phyloP scores from a whole-genome alignment of 1,140 invertebrate species.

The Drosophila lacertosa region DNA sequence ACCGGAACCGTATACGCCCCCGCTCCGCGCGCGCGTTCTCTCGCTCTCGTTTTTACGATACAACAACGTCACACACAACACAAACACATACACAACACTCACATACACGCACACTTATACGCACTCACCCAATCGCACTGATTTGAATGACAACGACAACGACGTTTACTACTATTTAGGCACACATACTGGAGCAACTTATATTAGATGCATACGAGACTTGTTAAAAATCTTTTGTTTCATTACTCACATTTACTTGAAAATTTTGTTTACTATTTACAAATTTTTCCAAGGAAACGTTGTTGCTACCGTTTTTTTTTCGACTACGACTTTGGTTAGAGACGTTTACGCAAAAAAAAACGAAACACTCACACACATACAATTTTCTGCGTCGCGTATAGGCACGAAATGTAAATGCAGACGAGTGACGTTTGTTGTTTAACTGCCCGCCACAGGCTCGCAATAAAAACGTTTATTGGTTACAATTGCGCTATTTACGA shows the following conservation, averaged over 20 bases:
- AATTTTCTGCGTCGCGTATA: slow-evolving; percentile 31
- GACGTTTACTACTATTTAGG: slow-evolving; percentile 39
- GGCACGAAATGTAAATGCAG: slow-evolving; percentile 27
- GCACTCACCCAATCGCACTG: slow-evolving; percentile 52
- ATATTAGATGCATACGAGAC: slow-evolving; percentile 11
- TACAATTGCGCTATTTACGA: slow-evolving; percentile 51
- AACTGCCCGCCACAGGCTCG: not conserved
- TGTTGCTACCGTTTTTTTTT: slow-evolving; percentile 67
- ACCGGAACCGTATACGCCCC: slow-evolving; percentile 59
- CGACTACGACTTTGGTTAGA: slow-evolving; percentile 54
- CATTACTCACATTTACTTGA: slow-evolving; percentile 55
- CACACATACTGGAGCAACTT: slow-evolving; percentile 23
- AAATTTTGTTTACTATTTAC: slow-evolving; percentile 82
- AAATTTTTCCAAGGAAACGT: slow-evolving; percentile 80
- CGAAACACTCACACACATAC: slow-evolving; percentile 22
- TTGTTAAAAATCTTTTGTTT: slow-evolving; percentile 27
- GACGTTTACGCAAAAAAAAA: slow-evolving; percentile 62
- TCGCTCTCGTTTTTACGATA: slow-evolving; percentile 53
- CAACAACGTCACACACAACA: slow-evolving; percentile 63
- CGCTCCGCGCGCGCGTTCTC: slow-evolving; percentile 40
- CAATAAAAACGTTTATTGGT: slow-evolving; percentile 15
- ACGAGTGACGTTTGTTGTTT: slow-evolving; percentile 6
- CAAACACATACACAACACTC: slow-evolving; percentile 35
- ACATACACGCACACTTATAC: slow-evolving; percentile 33
- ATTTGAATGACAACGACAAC: slow-evolving; percentile 56